Evolutionary conservation across 2,797 vertebrate species (phyloP).

Genomic region (Denticeps clupeoides): DNA sequence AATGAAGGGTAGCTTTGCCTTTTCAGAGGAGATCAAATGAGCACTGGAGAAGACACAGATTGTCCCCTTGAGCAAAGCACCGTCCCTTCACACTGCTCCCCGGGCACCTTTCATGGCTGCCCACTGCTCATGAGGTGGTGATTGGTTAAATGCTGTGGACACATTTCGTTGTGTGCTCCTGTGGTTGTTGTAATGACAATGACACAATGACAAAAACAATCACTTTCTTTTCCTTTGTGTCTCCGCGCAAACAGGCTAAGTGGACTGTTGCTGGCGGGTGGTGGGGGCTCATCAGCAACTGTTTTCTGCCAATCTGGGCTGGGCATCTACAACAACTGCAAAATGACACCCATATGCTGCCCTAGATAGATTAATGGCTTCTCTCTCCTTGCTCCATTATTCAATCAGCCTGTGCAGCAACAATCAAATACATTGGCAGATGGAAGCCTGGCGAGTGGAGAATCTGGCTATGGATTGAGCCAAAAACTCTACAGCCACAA

Average conservation of each 20-base stretch:
- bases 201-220: neutral
- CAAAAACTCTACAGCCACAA: neutral
- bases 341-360: conserved; percentile 28
- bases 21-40: no score
- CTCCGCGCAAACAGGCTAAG: neutral
- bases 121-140: no score
- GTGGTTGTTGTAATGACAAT: no score
- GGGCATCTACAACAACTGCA: conserved; percentile 13
- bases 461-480: neutral
- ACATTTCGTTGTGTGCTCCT: no score
- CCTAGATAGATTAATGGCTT: conserved; percentile 29
- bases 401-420: conserved; percentile 17
- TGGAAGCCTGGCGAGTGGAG: conserved; percentile 8
- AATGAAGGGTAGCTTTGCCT: no score
- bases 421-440: conserved; percentile 18
- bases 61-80: no score
- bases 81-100: no score
- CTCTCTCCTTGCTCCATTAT: conserved; percentile 12
- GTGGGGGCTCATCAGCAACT: conserved; percentile 4
- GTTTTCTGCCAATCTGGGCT: conserved; percentile 7
- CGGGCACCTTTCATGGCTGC: no score
- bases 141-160: no score
- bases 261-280: neutral
- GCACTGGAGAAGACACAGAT: no score
- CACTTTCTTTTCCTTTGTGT: neutral